Percentiles rank a stretch among this genome's conserved stretches.
Conservation (phyloP, 2,113 vertebrate genomes). For the Aleadryas rufinucha region DNA sequence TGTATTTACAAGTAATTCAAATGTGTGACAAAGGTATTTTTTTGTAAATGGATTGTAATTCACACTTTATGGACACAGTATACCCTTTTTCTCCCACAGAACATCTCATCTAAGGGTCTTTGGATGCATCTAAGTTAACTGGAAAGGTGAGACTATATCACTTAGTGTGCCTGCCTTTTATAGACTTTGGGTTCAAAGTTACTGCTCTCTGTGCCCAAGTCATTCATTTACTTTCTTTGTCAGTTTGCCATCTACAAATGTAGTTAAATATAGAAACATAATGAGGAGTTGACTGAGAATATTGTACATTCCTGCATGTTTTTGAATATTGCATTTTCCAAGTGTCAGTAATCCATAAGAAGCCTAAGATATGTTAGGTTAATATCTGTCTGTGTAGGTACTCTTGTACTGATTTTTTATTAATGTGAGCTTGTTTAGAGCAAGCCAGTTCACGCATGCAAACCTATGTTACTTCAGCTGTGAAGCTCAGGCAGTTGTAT, state of each 20-base stretch:
- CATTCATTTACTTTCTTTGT: constrained; percentile 22
- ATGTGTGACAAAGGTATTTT: not conserved
- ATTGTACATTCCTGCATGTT: constrained; percentile 17
- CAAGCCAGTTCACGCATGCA: not conserved
- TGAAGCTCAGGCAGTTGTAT: not conserved
- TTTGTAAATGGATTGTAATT: not conserved
- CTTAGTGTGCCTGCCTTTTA: not conserved
- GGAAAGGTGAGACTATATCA: not conserved
- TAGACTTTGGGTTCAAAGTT: not conserved
- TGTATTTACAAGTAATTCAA: not conserved
- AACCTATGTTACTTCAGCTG: not conserved
- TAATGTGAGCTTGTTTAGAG: not conserved
- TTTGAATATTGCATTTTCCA: not conserved
- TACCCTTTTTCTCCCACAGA: not conserved
- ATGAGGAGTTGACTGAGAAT: not conserved
- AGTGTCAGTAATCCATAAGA: not conserved
- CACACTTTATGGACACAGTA: not conserved
- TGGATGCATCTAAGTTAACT: not conserved
- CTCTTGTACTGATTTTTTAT: not conserved
- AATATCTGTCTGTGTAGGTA: not conserved
- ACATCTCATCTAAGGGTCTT: not conserved
- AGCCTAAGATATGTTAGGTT: not conserved
- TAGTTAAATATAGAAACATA: constrained; percentile 18
- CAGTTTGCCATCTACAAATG: constrained; percentile 14
- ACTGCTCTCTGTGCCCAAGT: not conserved